These are phyloP conservation scores for Micromesistius poutassou DNA, from an alignment of 2,797 vertebrate genomes.

Conservation along the genomic window DNA sequence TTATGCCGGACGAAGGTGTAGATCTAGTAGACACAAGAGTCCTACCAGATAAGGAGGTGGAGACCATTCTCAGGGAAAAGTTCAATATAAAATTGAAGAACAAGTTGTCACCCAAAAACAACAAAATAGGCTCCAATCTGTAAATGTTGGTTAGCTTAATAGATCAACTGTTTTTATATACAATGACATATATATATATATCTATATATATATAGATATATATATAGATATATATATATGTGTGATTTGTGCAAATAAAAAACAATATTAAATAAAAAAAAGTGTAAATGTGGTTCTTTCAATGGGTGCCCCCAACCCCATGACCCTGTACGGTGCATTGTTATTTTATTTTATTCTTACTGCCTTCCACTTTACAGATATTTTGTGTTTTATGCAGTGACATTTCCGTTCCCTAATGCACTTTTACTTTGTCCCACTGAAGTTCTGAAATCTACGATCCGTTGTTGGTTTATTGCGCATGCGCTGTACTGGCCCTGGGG, in stretches of 20 bases:
- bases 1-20: slow-evolving; percentile 73
- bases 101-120: slow-evolving; percentile 69
- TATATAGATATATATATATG: no score
- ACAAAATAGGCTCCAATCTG: slow-evolving; percentile 40
- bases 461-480: neutral
- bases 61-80: slow-evolving; percentile 73
- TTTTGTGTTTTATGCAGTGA: no score
- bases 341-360: no score
- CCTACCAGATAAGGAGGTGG: slow-evolving; percentile 75
- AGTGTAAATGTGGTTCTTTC: no score
- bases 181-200: neutral
- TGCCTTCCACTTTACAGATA: no score
- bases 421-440: no score
- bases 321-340: no score
- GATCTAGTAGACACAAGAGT: slow-evolving; percentile 77
- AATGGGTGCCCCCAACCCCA: no score
- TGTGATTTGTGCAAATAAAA: neutral
- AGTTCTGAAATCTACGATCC: neutral
- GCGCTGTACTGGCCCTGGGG: neutral
- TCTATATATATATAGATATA: no score
- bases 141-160: slow-evolving; percentile 24
- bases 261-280: neutral
- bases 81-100: slow-evolving; percentile 72
- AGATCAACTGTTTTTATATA: neutral
- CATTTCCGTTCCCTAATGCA: no score